Base-by-base conservation (phyloP, 1,140 invertebrate genomes). In the Yoshiicerus persimilis region DNA sequence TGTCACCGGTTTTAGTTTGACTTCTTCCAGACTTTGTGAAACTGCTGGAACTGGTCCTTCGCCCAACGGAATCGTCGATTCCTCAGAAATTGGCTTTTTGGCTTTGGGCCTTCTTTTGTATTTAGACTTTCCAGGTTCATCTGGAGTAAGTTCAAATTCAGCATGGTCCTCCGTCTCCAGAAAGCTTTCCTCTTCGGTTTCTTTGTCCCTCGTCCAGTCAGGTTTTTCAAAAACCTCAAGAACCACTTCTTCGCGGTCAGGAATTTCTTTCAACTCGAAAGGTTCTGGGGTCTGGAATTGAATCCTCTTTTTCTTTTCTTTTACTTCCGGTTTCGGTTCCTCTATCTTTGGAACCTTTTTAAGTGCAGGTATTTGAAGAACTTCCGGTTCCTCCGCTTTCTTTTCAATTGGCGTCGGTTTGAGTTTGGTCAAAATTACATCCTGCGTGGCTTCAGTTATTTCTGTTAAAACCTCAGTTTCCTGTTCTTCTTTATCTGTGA, bases 31-130 rank as follows among this genome's bases (percentile, higher is more conserved):
- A 32, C 41, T 20, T n/a, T 47, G 23, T 0, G 83, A 89, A 92
- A 91, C 9, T 36, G 93, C 30, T 10, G 91, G 91, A 86, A 91
- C 90, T 32, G 92, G 11, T 16, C 41, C 85, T 86, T 66, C 91
- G 87, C 92, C 92, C 1, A 90, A 91, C 47, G 92, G 20, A 62
- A 83, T 27, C 4, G 0, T 11, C 16, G 16, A 9, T 20, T 5
- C 23, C 38, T 83, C 87, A 9, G 13, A 23, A n/a, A 10, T 20
- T 1, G 56, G 41, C 25, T 86, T 86, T 20, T 86, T 64, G n/a
- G 62, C n/a, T 5, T 64, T 64, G 4, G 62, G 62, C 9, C 4
- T 25, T 64, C 62, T 20, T 23, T 64, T n/a, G 4, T 64, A 64
- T 2, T 3, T 64, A 5, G 62, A 64, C n/a, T 64, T 64, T 23